Evolutionary conservation across 2,888 invertebrate species (phyloP).

Genomic region (Frankliniella fusca): DNA sequence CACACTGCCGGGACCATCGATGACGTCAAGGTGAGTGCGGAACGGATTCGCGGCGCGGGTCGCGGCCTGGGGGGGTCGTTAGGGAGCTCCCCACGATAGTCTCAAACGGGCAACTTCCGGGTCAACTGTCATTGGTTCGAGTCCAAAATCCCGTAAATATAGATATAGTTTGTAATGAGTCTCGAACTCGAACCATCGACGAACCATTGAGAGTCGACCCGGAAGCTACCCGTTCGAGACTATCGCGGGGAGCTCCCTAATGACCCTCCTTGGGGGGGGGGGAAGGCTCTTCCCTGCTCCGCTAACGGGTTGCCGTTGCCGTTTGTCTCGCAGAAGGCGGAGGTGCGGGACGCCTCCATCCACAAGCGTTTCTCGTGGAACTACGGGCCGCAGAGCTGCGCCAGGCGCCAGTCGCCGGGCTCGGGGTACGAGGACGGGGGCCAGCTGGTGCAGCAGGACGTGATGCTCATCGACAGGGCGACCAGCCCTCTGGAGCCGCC

Average conservation of each 20-base stretch:
- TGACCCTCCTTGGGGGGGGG: too few relatives aligned
- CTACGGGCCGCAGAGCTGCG: constrained; percentile 44
- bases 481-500: neutral
- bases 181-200: too few relatives aligned
- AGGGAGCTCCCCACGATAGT: too few relatives aligned
- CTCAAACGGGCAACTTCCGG: too few relatives aligned
- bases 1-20: constrained; percentile 65
- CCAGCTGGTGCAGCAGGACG: constrained; percentile 3
- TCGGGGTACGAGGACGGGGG: neutral
- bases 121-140: too few relatives aligned
- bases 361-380: constrained; percentile 62
- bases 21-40: constrained; percentile 48
- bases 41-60: too few relatives aligned
- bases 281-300: constrained; percentile 30
- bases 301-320: neutral
- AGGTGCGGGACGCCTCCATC: constrained; percentile 52
- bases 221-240: too few relatives aligned
- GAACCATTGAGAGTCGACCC: too few relatives aligned
- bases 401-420: neutral
- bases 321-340: constrained; percentile 43
- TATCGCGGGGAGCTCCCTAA: too few relatives aligned
- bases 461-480: constrained; percentile 13
- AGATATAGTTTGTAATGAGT: too few relatives aligned
- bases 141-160: too few relatives aligned
- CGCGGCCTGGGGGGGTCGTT: too few relatives aligned